phyloP scores from a whole-genome alignment of 2,797 vertebrate species.

The Phalanger gymnotis region DNA sequence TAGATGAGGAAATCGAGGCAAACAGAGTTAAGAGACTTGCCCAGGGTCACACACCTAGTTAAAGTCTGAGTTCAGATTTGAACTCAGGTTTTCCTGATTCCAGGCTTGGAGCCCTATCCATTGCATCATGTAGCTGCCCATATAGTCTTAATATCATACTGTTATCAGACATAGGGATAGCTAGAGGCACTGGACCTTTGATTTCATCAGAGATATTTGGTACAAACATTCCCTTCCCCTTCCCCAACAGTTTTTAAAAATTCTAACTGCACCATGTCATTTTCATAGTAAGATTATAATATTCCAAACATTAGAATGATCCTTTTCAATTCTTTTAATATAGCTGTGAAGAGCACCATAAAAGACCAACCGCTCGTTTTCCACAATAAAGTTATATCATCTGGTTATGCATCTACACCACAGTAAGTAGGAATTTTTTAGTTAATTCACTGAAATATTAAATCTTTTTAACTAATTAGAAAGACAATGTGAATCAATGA shows the following conservation, averaged over 20 bases:
- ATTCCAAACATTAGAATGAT: background rate
- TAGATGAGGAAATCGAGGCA: background rate
- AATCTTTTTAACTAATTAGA: background rate
- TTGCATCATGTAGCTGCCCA: background rate
- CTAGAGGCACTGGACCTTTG: background rate
- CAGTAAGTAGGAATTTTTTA: constrained; percentile 83
- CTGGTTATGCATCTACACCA: constrained; percentile 89
- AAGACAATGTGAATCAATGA: background rate
- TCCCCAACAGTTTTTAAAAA: background rate
- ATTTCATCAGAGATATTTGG: background rate
- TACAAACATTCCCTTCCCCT: background rate
- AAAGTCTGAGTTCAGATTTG: background rate
- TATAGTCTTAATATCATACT: background rate
- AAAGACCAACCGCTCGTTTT: constrained; percentile 91
- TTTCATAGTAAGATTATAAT: background rate
- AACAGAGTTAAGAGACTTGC: background rate
- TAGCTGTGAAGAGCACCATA: constrained; percentile 76
- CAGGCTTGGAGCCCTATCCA: background rate
- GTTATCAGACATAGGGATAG: background rate
- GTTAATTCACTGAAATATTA: background rate
- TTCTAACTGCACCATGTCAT: background rate
- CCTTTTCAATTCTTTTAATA: constrained; percentile 47
- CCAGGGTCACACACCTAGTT: background rate
- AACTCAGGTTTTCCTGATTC: background rate
- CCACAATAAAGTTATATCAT: constrained; percentile 91